phyloP scores from a whole-genome alignment of 2,888 invertebrate species.

The Cheilosia soror region DNA sequence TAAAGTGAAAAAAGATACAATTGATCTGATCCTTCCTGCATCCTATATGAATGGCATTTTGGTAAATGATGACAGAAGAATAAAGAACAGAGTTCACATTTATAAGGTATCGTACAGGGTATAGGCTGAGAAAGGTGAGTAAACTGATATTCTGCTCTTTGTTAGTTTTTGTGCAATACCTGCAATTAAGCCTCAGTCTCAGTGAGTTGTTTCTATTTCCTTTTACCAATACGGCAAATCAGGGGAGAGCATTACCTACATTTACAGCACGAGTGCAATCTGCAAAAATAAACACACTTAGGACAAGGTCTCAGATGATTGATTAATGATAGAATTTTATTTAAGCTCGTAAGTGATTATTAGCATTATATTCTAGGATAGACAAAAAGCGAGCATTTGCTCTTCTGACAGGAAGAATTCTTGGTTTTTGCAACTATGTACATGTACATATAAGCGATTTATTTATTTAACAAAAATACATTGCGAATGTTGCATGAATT shows the following conservation, averaged over 20 bases:
- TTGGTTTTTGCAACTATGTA: no score
- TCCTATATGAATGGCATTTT: slow-evolving; percentile 46
- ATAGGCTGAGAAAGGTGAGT: slow-evolving; percentile 44
- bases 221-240: slow-evolving; percentile 1
- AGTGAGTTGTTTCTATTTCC: slow-evolving; percentile 3
- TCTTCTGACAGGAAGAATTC: background rate
- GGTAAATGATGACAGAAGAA: slow-evolving; percentile 31
- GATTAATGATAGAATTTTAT: slow-evolving; percentile 8
- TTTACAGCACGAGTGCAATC: background rate
- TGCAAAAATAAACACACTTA: slow-evolving; percentile 14
- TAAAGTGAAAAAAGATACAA: slow-evolving; percentile 45
- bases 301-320: background rate
- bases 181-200: slow-evolving; percentile 10
- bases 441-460: no score
- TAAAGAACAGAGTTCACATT: slow-evolving; percentile 34
- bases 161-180: slow-evolving; percentile 10
- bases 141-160: slow-evolving; percentile 30
- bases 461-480: no score
- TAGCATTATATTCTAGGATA: background rate
- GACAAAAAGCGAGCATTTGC: background rate
- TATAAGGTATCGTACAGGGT: background rate
- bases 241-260: slow-evolving; percentile 1
- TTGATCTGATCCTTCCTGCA: slow-evolving; percentile 56
- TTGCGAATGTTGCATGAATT: no score
- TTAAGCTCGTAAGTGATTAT: background rate